Conservation (phyloP, 2,113 vertebrate species). For the Odontophorus gujanensis region DNA sequence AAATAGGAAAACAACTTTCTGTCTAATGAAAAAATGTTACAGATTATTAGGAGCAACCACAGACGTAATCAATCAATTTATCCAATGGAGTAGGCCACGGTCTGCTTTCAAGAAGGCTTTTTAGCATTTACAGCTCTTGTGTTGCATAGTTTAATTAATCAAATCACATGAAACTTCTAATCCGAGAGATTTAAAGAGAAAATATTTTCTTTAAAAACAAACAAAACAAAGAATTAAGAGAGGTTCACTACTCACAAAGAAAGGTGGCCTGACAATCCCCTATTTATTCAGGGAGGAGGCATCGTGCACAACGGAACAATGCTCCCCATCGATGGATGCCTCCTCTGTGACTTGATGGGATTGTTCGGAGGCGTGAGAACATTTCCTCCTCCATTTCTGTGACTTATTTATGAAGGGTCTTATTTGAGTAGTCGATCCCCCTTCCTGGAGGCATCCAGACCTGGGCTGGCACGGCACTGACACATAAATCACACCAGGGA, state of each 20-base stretch:
- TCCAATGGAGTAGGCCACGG: conserved; percentile 32
- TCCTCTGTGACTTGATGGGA: not conserved
- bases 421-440: not conserved
- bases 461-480: not conserved
- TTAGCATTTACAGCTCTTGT: conserved; percentile 44
- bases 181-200: conserved; percentile 38
- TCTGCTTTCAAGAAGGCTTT: conserved; percentile 63
- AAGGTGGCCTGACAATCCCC: conserved; percentile 24
- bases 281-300: conserved; percentile 10
- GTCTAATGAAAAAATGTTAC: conserved; percentile 73
- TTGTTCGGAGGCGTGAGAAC: conserved; percentile 40
- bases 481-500: not conserved
- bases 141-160: conserved; percentile 61
- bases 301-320: not conserved
- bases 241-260: conserved; percentile 57
- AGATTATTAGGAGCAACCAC: conserved; percentile 69
- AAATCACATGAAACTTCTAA: not conserved
- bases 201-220: conserved; percentile 41
- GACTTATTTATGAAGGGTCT: conserved; percentile 25
- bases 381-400: conserved; percentile 27
- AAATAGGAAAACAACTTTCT: conserved; percentile 73
- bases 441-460: not conserved
- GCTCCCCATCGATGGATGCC: not conserved
- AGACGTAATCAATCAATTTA: conserved; percentile 68
- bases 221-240: conserved; percentile 30